Base-by-base conservation (phyloP, 2,113 vertebrate species). In the Elgaria multicarinata region DNA sequence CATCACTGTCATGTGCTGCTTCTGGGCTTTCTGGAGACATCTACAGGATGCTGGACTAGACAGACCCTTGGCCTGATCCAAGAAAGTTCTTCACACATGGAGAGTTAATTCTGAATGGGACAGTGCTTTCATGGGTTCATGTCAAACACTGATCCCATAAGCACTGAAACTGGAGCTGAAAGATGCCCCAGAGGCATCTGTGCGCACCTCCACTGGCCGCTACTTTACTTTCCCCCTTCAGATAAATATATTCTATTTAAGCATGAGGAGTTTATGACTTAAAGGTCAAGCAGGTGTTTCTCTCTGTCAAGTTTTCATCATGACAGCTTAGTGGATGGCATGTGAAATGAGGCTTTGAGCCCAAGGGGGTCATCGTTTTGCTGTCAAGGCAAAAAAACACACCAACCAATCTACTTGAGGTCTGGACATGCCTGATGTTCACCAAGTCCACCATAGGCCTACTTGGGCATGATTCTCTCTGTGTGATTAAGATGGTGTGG, bases 211-310 rank as follows among this genome's bases (percentile, higher is more conserved):
- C 44, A 14, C 4, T 39, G n/a, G 12, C 6, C 2, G 26, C 71
- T 42, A 62, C 84, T n/a, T 74, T 74, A 10, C 76, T 44, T 44
- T 39, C 76, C 53, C 26, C 67, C 76, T n/a, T 31, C 64, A 81
- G 87, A 88, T 80, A 81, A 88, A 88, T 81, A 88, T 72, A 71
- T 88, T 72, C 87, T 33, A 31, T 72, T 88, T 88, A 80, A 88
- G 87, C 87, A 88, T 72, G 77, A 81, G 77, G 78, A 46, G 87
- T 80, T 87, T 87, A 87, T 79, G 86, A 69, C 86, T 79, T 80
- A 87, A 80, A 87, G 86, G 77, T 81, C 87, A 88, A 71, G 77
- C 66, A 72, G 77, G 46, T 88, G 87, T 88, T 80, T 79, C 86
- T 72, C 46, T 53, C 66, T 81, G 87, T 71, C 87, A 88, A 46